Percentiles rank a stretch among this genome's conserved stretches.
Evolutionary conservation across 2,888 invertebrate genomes (phyloP).

Genomic region (Adelognathus sp.): DNA sequence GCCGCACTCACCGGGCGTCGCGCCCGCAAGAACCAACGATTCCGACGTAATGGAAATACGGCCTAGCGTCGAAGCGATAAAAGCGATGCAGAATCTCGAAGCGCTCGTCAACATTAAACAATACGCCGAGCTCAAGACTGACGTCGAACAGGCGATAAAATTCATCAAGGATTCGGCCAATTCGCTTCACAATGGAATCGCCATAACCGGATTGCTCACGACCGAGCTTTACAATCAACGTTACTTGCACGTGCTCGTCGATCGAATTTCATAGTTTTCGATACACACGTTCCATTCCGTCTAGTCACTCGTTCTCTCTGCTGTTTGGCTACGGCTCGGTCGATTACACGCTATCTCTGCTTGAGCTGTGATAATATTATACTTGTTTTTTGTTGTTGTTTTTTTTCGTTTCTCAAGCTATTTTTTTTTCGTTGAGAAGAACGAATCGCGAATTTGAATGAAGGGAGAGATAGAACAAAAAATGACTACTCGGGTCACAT

Average conservation of each 20-base stretch:
- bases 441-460: neutral
- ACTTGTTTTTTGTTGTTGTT: conserved; percentile 28
- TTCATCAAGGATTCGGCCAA: conserved; percentile 83
- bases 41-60: conserved; percentile 75
- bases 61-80: conserved; percentile 80
- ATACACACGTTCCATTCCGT: neutral
- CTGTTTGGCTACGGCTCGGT: neutral
- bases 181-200: conserved; percentile 83
- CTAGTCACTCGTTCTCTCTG: neutral
- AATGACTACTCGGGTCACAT: no score
- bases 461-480: no score
- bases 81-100: conserved; percentile 80
- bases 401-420: neutral
- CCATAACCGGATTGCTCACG: conserved; percentile 81
- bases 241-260: conserved; percentile 76
- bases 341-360: conserved; percentile 34
- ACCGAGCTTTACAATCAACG: conserved; percentile 82
- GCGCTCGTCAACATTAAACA: conserved; percentile 79
- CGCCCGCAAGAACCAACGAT: conserved; percentile 71
- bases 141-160: conserved; percentile 79
- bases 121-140: conserved; percentile 79
- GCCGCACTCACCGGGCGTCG: conserved; percentile 77
- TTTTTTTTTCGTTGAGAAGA: neutral
- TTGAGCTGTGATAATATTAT: conserved; percentile 49
- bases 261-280: conserved; percentile 53